Evolutionary conservation across 2,797 vertebrate species (phyloP).

Genomic region (Gymnopithys bicolor): DNA sequence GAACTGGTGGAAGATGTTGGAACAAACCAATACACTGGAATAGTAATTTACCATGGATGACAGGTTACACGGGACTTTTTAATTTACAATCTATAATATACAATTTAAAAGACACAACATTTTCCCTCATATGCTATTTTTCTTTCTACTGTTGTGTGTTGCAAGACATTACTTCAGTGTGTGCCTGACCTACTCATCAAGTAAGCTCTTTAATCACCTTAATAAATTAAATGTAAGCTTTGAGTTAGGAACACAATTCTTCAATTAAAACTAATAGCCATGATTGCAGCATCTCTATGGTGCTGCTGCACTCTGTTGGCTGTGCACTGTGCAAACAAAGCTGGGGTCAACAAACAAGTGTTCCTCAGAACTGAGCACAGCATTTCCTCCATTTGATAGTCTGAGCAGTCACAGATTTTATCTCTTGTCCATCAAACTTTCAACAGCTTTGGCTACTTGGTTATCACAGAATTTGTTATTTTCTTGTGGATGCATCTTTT

Average conservation of each 20-base stretch:
- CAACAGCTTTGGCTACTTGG: background rate
- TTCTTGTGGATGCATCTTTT: background rate
- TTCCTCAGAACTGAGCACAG: background rate
- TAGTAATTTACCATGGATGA: background rate
- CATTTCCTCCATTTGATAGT: background rate
- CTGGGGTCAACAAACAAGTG: background rate
- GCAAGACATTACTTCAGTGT: background rate
- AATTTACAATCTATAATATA: background rate
- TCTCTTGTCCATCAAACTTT: background rate
- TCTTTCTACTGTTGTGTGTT: background rate
- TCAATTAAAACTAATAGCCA: conserved; percentile 12
- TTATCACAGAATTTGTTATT: background rate
- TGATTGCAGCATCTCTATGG: background rate
- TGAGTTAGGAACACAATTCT: background rate
- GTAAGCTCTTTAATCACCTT: background rate
- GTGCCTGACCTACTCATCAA: background rate
- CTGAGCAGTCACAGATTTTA: background rate
- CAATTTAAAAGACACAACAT: background rate
- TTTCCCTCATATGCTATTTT: background rate
- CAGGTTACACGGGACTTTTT: background rate
- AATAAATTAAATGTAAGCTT: conserved; percentile 24
- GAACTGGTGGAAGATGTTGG: background rate
- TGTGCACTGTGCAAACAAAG: background rate
- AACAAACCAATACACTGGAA: background rate
- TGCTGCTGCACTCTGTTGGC: background rate